These are phyloP conservation scores for Garra rufa DNA, from an alignment of 2,113 vertebrate genomes.

Conservation along the genomic window DNA sequence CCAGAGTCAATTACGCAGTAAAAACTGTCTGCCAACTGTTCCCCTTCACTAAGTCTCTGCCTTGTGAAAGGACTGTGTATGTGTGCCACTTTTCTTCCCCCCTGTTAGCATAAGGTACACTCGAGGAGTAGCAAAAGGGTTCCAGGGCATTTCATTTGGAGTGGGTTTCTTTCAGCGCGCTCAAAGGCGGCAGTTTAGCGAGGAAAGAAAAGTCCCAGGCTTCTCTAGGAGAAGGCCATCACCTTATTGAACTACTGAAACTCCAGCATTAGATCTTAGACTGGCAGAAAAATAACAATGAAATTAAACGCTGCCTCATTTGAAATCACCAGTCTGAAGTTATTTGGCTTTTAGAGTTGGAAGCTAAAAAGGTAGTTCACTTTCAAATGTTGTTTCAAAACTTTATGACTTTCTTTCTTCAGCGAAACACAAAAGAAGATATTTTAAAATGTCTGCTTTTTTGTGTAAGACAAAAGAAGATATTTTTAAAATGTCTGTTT, in stretches of 20 bases:
- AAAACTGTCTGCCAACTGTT: conserved; percentile 61
- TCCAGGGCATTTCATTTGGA: conserved; percentile 65
- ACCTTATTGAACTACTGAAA: background rate
- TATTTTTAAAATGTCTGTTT: no score
- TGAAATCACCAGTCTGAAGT: background rate
- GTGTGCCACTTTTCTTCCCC: conserved; percentile 52
- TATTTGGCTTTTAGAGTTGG: background rate
- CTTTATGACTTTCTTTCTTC: no score
- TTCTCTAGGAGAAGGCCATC: background rate
- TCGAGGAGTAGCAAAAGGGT: conserved; percentile 56
- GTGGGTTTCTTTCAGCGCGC: conserved; percentile 61
- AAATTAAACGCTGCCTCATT: background rate
- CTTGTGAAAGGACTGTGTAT: conserved; percentile 60
- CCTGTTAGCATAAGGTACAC: conserved; percentile 62
- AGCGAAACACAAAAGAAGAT: no score
- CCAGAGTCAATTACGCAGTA: conserved; percentile 67
- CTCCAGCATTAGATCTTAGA: background rate
- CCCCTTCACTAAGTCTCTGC: conserved; percentile 54
- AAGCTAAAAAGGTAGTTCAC: background rate
- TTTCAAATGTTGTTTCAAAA: background rate
- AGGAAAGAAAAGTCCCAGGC: conserved; percentile 39
- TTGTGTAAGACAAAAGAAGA: no score
- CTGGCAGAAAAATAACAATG: background rate
- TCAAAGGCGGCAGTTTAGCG: conserved; percentile 27
- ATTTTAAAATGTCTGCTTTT: no score